Percentiles rank a stretch among this genome's conserved stretches.
Conservation (phyloP, 2,113 vertebrate genomes). For the Gavia stellata region DNA sequence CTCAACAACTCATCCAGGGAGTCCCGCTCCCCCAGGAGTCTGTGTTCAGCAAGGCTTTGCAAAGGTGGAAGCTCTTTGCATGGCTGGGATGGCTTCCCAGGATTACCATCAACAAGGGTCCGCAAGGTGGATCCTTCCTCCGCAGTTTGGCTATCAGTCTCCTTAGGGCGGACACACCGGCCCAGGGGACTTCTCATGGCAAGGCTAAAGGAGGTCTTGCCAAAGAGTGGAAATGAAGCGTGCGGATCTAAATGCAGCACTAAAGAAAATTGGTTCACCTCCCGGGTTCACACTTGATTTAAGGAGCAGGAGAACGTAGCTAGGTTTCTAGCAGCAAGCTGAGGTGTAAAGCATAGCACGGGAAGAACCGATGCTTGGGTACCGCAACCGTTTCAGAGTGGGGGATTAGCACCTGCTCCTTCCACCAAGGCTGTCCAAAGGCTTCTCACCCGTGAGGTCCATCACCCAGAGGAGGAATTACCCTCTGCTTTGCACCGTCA, state of each 20-base stretch:
- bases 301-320: neutral
- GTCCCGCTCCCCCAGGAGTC: fast-evolving
- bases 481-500: neutral
- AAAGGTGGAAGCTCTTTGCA: neutral
- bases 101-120: neutral
- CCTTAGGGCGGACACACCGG: too few species aligned
- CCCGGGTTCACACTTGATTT: too few species aligned
- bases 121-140: neutral
- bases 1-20: neutral
- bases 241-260: fast-evolving
- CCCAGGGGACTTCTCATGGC: neutral
- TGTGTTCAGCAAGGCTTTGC: neutral
- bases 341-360: neutral
- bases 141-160: neutral
- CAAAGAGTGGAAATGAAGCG: neutral
- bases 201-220: neutral
- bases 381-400: neutral
- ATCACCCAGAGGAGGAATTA: neutral
- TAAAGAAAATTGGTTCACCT: neutral
- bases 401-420: neutral
- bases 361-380: neutral
- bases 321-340: neutral
- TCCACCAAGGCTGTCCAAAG: neutral
- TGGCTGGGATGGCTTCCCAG: neutral
- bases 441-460: neutral